Percentiles rank a stretch among this genome's conserved stretches.
Evolutionary conservation across 2,888 invertebrate species (phyloP).

Genomic region (Acronicta leporina): DNA sequence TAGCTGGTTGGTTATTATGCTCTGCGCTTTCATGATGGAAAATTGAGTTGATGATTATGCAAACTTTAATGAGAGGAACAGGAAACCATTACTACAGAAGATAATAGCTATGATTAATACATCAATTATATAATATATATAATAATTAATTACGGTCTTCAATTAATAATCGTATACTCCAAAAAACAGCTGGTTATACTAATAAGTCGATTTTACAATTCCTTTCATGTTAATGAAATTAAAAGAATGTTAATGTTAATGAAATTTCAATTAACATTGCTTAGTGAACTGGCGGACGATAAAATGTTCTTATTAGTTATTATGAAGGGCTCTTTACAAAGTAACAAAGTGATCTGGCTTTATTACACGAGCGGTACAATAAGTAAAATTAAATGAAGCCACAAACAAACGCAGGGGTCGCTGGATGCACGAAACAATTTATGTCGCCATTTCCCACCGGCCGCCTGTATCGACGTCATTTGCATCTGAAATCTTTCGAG

Average conservation of each 20-base stretch:
- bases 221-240: constrained; percentile 14
- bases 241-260: constrained; percentile 30
- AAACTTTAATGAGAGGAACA: constrained; percentile 1
- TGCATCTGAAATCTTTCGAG: constrained; percentile 87
- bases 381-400: constrained; percentile 81
- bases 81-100: not conserved
- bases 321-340: constrained; percentile 65
- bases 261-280: constrained; percentile 42
- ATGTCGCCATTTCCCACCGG: constrained; percentile 72
- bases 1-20: not conserved
- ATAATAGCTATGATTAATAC: not conserved
- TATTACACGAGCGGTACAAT: constrained; percentile 66
- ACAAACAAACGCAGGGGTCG: constrained; percentile 79
- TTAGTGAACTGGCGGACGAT: constrained; percentile 38
- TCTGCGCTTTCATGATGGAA: not conserved
- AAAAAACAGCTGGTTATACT: constrained; percentile 1
- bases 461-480: constrained; percentile 84
- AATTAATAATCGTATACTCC: not conserved
- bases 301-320: constrained; percentile 61
- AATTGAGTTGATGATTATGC: not conserved
- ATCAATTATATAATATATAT: too few species aligned
- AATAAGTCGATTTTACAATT: constrained; percentile 1
- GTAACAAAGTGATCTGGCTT: constrained; percentile 63
- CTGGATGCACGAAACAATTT: constrained; percentile 74
- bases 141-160: too few species aligned